A percentile compares a stretch with the other conserved stretches of the same genome.
phyloP scores from a whole-genome alignment of 2,797 vertebrate genomes.

The Scarus forsteni region DNA sequence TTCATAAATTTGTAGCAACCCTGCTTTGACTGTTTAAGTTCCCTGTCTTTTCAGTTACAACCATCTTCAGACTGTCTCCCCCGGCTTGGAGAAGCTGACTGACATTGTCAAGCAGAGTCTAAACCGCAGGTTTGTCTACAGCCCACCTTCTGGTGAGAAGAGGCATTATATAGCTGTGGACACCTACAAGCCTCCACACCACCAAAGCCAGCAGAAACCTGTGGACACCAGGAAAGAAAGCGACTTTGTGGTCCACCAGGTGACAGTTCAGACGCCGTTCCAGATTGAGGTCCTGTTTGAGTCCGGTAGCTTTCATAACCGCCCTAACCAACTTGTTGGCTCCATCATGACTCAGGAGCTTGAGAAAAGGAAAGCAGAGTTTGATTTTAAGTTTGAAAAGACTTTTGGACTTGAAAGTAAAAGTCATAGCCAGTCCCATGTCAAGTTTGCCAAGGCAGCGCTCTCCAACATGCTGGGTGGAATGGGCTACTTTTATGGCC shows the following conservation, averaged over 20 bases:
- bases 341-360: conserved; percentile 83
- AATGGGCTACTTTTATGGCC: conserved; percentile 94
- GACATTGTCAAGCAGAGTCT: conserved; percentile 91
- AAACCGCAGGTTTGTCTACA: conserved; percentile 86
- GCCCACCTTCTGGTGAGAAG: conserved; percentile 81
- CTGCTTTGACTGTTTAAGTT: conserved; percentile 11
- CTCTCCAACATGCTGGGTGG: conserved; percentile 95
- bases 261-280: conserved; percentile 89
- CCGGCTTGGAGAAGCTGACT: conserved; percentile 90
- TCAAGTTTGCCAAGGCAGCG: conserved; percentile 88
- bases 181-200: conserved; percentile 76
- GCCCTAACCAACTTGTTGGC: conserved; percentile 84
- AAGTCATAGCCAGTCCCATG: conserved; percentile 78
- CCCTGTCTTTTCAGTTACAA: conserved; percentile 87
- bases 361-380: conserved; percentile 76
- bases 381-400: conserved; percentile 88
- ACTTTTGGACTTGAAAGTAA: conserved; percentile 86
- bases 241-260: conserved; percentile 92
- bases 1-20: too few relatives aligned
- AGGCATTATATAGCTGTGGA: conserved; percentile 89
- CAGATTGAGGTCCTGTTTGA: conserved; percentile 92
- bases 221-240: conserved; percentile 69
- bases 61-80: conserved; percentile 85
- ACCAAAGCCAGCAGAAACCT: conserved; percentile 76
- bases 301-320: conserved; percentile 86